Evolutionary conservation across 2,113 vertebrate genomes (phyloP), one percentile per base, ranked within the genome.

Genomic region (Eudorcas thomsonii): DNA sequence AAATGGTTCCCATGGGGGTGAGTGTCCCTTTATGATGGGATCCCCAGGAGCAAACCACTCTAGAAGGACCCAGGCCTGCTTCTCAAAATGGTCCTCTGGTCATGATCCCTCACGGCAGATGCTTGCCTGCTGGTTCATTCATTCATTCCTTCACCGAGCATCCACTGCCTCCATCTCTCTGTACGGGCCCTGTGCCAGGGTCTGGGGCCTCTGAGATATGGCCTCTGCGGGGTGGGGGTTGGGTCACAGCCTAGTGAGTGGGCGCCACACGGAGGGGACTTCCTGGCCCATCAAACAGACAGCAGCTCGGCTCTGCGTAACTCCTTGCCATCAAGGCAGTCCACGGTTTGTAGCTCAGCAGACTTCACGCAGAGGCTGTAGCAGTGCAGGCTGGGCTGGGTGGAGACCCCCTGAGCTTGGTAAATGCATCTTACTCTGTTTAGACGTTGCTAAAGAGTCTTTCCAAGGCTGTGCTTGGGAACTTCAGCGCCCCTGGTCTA

Each of bases 401-500:
- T 17, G 80, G 21, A 25, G 28, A 19, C 45, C 64, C 85, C 43
- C 67, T 0, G 0, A 43, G 80, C 95, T 60, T 23, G 88, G 94
- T 0, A 25, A 81, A 3, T 0, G 0, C 1, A 0, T 60, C 5
- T 52, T 12, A 15, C 96, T 26, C 59, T 55, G 85, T 2, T 2
- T 81, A 94, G 94, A 94, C 16, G 84, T 96, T 92, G 36, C 59
- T 77, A 89, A 96, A 89, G 74, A 96, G 95, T 96, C 96, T 97
- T 97, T 88, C 97, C 94, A 52, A 90, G 85, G 52, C 92, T 87
- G 87, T 96, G 55, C 96, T 96, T 96, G 98, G 98, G 98, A 97
- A 97, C 96, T 97, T 71, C 97, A 98, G 98, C 97, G 80, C 97
- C 96, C 91, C n/a, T 4, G 57, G 94, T 98, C 97, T 98, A 91